These are phyloP conservation scores for Collichthys lucidus DNA, from an alignment of 2,113 vertebrate species.

Conservation along the genomic window DNA sequence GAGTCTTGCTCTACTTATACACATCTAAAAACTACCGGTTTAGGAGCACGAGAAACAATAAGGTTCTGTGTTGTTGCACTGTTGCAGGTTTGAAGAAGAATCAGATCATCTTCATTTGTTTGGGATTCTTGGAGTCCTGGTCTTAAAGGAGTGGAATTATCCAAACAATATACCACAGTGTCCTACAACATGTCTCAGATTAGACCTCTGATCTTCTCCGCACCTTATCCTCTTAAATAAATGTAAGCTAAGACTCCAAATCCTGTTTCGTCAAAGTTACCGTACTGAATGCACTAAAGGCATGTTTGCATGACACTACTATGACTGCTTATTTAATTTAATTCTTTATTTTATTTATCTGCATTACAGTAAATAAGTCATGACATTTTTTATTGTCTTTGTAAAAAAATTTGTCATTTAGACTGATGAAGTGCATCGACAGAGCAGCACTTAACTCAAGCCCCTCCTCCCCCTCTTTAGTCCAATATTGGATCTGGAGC, in stretches of 20 bases:
- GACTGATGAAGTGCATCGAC: constrained; percentile 29
- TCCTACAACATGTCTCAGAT: constrained; percentile 12
- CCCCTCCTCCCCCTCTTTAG: neutral
- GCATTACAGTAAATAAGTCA: constrained; percentile 14
- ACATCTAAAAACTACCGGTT: neutral
- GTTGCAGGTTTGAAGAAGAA: neutral
- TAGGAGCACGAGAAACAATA: neutral
- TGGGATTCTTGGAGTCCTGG: neutral
- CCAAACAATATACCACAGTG: constrained; percentile 8
- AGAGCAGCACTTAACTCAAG: constrained; percentile 42
- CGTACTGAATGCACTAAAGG: neutral
- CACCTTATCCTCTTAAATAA: constrained; percentile 13
- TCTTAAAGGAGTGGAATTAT: neutral
- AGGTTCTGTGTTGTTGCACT: neutral
- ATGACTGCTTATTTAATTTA: too few species aligned
- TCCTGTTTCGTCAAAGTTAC: constrained; percentile 12
- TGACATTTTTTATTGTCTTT: constrained; percentile 38
- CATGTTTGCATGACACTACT: neutral
- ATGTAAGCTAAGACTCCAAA: neutral
- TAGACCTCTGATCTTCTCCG: constrained; percentile 31
- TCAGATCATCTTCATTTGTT: neutral
- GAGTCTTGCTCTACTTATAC: neutral
- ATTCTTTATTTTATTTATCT: neutral
- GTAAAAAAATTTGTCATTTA: constrained; percentile 7
- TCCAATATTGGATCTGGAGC: constrained; percentile 35